Evolutionary conservation across 2,888 invertebrate species (phyloP).

Genomic region (Agonopterix heracliana): DNA sequence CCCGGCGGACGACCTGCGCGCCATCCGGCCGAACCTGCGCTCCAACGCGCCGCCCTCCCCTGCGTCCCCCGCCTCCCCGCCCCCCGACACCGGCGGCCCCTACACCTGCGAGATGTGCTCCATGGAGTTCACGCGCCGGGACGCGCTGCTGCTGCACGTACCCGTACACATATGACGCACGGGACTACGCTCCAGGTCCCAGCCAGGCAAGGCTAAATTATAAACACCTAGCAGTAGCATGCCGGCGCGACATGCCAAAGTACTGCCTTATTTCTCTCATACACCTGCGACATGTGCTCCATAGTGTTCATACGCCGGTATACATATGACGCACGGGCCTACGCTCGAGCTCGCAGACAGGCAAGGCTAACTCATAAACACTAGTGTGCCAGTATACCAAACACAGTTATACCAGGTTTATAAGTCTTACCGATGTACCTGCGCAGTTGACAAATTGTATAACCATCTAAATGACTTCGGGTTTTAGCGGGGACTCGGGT

Average conservation of each 20-base stretch:
- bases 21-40: slow-evolving; percentile 33
- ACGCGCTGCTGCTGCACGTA: slow-evolving; percentile 84
- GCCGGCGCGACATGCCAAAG: slow-evolving; percentile 11
- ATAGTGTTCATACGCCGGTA: slow-evolving; percentile 84
- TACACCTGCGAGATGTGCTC: slow-evolving; percentile 91
- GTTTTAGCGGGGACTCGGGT: no score
- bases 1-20: slow-evolving; percentile 59
- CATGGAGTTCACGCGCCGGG: slow-evolving; percentile 82
- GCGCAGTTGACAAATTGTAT: no score
- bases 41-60: slow-evolving; percentile 12
- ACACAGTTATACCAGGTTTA: no score
- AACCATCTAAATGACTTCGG: no score
- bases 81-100: slow-evolving; percentile 61
- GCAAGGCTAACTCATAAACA: no score
- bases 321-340: slow-evolving; percentile 79
- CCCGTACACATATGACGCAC: slow-evolving; percentile 85
- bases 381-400: no score
- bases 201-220: slow-evolving; percentile 6
- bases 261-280: slow-evolving; percentile 9
- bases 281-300: slow-evolving; percentile 84
- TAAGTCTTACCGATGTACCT: no score
- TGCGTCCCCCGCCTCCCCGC: slow-evolving; percentile 11
- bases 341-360: slow-evolving; percentile 1
- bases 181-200: slow-evolving; percentile 3
- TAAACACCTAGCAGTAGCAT: no score